Evolutionary conservation across 2,113 vertebrate genomes (phyloP).

Genomic region (Spilogale gracilis): DNA sequence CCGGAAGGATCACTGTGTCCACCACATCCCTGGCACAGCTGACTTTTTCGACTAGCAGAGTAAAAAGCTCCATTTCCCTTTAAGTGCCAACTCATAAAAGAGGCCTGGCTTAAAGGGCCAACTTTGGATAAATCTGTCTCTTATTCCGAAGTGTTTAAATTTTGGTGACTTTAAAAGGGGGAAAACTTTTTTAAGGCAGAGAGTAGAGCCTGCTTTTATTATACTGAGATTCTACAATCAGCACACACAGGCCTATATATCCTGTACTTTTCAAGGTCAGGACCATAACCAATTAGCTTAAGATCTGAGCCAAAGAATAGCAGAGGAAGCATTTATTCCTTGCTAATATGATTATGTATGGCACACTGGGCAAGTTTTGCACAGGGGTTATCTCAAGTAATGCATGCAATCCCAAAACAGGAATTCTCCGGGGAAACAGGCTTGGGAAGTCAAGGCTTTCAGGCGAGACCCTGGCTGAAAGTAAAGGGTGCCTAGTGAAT

Average conservation of each 20-base stretch:
- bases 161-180: not conserved
- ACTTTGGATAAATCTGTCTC: not conserved
- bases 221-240: not conserved
- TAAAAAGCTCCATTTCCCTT: not conserved
- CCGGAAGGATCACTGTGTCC: not conserved
- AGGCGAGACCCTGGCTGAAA: not conserved
- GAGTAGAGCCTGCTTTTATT: not conserved
- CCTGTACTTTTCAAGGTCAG: not conserved
- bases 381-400: not conserved
- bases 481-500: rapidly evolving
- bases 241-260: rapidly evolving
- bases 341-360: not conserved
- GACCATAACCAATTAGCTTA: not conserved
- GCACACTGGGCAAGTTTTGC: not conserved
- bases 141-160: not conserved
- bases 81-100: not conserved
- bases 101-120: not conserved
- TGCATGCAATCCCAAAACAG: not conserved
- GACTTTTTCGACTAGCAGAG: not conserved
- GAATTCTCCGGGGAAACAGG: not conserved
- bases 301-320: not conserved
- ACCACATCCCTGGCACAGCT: not conserved
- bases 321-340: not conserved
- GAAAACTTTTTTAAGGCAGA: not conserved
- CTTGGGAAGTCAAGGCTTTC: not conserved